These are phyloP conservation scores for Struthio camelus DNA, from an alignment of 2,113 vertebrate species.

Conservation along the genomic window DNA sequence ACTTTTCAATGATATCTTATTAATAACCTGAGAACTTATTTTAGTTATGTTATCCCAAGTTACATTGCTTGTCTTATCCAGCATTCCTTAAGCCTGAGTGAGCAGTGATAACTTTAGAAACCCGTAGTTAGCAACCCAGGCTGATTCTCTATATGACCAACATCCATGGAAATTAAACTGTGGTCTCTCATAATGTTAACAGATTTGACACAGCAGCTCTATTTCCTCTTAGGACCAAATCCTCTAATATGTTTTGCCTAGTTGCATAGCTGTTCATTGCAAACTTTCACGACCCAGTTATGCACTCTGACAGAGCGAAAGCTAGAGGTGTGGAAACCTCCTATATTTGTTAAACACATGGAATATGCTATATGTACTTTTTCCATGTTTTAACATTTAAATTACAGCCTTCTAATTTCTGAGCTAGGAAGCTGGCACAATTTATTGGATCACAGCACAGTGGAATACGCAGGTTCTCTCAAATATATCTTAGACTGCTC, in stretches of 20 bases:
- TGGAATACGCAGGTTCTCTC: background rate
- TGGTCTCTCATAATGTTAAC: background rate
- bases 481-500: background rate
- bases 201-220: background rate
- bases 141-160: conserved; percentile 3
- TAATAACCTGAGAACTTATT: background rate
- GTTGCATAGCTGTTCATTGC: background rate
- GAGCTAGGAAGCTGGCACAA: background rate
- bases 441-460: background rate
- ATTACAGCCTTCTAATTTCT: background rate
- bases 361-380: background rate
- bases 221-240: background rate
- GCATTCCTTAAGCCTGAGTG: background rate
- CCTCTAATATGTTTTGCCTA: background rate
- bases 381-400: background rate
- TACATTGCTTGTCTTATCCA: background rate
- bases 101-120: background rate
- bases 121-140: background rate
- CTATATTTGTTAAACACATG: background rate
- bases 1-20: background rate
- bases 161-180: background rate
- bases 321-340: background rate
- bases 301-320: background rate
- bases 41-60: background rate
- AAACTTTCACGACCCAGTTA: background rate